phyloP scores from a whole-genome alignment of 2,113 vertebrate species.

The Cephalopterus ornatus region DNA sequence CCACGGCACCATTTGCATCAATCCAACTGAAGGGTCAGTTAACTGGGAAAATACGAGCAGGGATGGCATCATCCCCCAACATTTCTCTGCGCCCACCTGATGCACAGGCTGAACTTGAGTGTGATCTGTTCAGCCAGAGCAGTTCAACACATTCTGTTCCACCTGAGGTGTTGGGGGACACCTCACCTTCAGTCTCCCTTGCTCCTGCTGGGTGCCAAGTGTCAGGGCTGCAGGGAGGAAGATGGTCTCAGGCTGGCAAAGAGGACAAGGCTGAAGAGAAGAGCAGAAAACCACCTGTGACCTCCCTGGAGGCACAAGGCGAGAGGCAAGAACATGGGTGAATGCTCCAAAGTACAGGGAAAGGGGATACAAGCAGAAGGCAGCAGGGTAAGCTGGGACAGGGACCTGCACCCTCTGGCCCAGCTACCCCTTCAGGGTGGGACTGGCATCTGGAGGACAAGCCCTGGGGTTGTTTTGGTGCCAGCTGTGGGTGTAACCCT shows the following conservation, averaged over 20 bases:
- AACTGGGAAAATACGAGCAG: not conserved
- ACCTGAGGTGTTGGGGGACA: not conserved
- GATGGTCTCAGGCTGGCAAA: not conserved
- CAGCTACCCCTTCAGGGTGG: not conserved
- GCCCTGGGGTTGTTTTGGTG: not conserved
- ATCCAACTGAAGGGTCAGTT: not conserved
- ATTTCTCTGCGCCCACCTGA: not conserved
- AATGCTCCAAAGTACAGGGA: not conserved
- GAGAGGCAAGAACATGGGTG: not conserved
- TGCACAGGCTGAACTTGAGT: not conserved
- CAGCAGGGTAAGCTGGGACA: not conserved
- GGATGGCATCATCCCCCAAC: not conserved
- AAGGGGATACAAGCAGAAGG: not conserved
- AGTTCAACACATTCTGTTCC: rapidly evolving
- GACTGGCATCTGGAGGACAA: no score
- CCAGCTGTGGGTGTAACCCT: not conserved
- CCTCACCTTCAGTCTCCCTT: not conserved
- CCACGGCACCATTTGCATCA: not conserved
- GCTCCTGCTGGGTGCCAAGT: not conserved
- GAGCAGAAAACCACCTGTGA: not conserved
- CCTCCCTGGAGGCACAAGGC: not conserved
- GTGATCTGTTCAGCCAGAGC: not conserved
- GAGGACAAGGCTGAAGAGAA: not conserved
- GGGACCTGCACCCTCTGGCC: not conserved
- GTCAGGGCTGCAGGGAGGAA: not conserved